Base-by-base conservation (phyloP, 30 jellyfish, hydroid and myxozoan species). In the Rhopilema esculentum region DNA sequence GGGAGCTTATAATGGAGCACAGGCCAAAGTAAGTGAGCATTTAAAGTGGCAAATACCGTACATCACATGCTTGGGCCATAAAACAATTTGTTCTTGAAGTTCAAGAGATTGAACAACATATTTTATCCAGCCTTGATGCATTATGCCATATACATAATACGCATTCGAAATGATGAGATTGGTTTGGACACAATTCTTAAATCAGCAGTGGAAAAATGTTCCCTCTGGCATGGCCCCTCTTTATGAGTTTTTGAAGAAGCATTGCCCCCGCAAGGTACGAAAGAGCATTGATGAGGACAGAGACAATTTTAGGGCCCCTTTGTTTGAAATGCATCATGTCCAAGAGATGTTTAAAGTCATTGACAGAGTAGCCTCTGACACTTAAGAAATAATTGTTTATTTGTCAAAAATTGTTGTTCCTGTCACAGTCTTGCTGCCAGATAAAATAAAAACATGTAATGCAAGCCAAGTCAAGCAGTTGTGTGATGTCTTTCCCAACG, bases 401-500 rank as follows among this genome's bases (percentile, higher is more conserved):
- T 25, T 29, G 9, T 19, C 26, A 19, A 49, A 26, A 9, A 21
- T 49, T 23, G 15, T 72, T 26, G 84, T 2, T 16, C 31, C 69
- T 9, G 69, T 29, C 1, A 27, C 69, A 23, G 66, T 31, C 27
- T 23, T 72, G 61, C 84, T 31, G 23, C 82, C 82, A 70, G 6
- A 25, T 27, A 8, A 28, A 23, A 12, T 70, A 4, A 18, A 12
- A 25, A n/a, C 23, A 31, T 27, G 63, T 70, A 72, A 20, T 23
- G n/a, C 27, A 72, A 49, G 29, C 72, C 27, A 27, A 15, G 66
- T 20, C 22, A 26, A 19, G 16, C 71, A 49, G 64, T 92, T 92
- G 66, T 74, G 86, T 84, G 95, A 92, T 81, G 96, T 86, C 51
- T 66, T 92, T 62, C 98, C 98, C 57, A 87, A 88, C 28, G 98